phyloP scores from a whole-genome alignment of 2,888 invertebrate species.

The Microctonus aethiopoides region DNA sequence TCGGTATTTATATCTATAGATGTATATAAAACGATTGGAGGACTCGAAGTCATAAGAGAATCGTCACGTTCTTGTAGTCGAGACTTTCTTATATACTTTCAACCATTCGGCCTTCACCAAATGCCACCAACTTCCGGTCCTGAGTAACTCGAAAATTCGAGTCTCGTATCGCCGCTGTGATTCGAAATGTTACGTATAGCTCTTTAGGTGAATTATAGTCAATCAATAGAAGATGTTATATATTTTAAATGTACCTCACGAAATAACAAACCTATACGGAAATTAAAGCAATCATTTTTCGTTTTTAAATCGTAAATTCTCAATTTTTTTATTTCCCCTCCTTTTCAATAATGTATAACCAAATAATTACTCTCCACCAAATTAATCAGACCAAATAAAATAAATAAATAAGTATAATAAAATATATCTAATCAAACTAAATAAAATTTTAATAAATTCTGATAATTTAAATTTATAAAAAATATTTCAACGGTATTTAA shows the following conservation, averaged over 20 bases:
- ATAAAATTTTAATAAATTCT: too few species aligned
- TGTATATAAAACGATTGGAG: not conserved
- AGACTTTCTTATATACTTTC: slow-evolving; percentile 4
- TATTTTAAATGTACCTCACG: not conserved
- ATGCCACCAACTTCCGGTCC: slow-evolving; percentile 22
- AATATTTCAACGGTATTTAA: not conserved
- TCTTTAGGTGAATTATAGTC: slow-evolving; percentile 12
- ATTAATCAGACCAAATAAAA: too few species aligned
- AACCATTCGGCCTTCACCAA: slow-evolving; percentile 4
- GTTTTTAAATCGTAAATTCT: too few species aligned
- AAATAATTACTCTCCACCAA: too few species aligned
- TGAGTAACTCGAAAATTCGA: slow-evolving; percentile 17
- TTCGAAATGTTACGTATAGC: slow-evolving; percentile 5
- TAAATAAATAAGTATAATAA: too few species aligned
- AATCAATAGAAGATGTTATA: slow-evolving; percentile 18
- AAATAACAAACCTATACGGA: not conserved
- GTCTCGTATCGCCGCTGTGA: slow-evolving; percentile 19
- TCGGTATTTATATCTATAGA: not conserved
- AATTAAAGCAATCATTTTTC: not conserved
- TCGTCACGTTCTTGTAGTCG: not conserved
- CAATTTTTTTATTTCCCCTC: not conserved
- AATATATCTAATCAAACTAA: too few species aligned
- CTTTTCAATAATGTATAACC: too few species aligned
- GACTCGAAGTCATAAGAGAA: not conserved
- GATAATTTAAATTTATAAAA: too few species aligned